Evolutionary conservation across 1,140 invertebrate species (phyloP).

Genomic region (Pectinophora gossypiella): DNA sequence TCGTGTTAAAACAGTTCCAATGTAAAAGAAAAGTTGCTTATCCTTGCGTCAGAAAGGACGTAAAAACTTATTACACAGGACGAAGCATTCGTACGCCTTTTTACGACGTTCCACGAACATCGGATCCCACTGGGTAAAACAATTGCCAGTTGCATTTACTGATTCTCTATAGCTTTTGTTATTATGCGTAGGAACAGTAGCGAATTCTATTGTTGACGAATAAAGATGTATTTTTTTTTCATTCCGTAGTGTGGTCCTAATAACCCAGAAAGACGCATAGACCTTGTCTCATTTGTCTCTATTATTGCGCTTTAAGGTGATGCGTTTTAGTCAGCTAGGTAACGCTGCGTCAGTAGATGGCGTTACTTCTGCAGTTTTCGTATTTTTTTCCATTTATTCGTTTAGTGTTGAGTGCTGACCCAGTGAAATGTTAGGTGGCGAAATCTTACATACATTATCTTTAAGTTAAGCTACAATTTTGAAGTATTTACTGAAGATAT

Average conservation of each 20-base stretch:
- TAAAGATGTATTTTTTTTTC: constrained; percentile 10
- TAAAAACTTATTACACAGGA: constrained; percentile 27
- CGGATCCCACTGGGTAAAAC: constrained; percentile 46
- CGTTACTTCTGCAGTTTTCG: no score
- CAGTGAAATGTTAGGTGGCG: no score
- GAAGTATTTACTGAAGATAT: no score
- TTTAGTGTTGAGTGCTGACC: no score
- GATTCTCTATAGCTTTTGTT: background rate
- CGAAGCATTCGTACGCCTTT: constrained; percentile 26
- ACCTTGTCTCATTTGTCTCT: constrained; percentile 13
- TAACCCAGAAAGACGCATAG: constrained; percentile 25
- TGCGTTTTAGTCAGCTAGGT: no score
- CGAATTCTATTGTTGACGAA: constrained; percentile 25
- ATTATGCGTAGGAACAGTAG: constrained; percentile 37
- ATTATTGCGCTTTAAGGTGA: constrained; percentile 17
- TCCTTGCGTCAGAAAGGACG: constrained; percentile 19
- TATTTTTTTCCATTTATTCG: no score
- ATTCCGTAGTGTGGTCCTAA: constrained; percentile 12
- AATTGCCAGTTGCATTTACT: constrained; percentile 32
- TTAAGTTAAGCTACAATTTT: no score
- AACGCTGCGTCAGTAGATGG: no score
- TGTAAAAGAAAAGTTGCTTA: constrained; percentile 18
- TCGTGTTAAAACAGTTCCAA: constrained; percentile 6
- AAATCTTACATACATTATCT: no score
- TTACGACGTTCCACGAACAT: constrained; percentile 45